phyloP scores from a whole-genome alignment of 2,113 vertebrate genomes.

The Morphnarchus princeps region DNA sequence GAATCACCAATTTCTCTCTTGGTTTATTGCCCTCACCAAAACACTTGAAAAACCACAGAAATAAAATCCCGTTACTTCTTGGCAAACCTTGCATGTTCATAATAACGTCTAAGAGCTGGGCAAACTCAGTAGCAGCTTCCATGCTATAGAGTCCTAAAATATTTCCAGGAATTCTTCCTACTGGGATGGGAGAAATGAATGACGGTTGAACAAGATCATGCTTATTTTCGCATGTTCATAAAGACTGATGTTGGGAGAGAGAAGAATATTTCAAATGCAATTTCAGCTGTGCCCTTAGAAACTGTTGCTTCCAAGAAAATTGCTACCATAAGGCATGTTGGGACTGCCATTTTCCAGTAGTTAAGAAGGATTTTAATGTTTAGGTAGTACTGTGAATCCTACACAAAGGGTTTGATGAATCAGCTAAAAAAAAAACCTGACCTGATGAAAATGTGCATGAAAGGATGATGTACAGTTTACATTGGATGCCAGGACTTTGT shows the following conservation, averaged over 20 bases:
- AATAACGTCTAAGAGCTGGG: not conserved
- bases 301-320: not conserved
- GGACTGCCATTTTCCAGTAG: not conserved
- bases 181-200: not conserved
- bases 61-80: not conserved
- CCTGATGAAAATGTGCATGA: not conserved
- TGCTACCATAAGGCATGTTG: not conserved
- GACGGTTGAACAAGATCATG: not conserved
- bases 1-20: not conserved
- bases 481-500: not conserved
- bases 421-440: not conserved
- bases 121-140: not conserved
- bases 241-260: not conserved
- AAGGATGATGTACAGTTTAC: not conserved
- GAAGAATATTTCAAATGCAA: not conserved
- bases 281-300: not conserved
- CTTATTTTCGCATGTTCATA: not conserved
- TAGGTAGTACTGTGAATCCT: not conserved
- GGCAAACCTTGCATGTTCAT: not conserved
- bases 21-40: not conserved
- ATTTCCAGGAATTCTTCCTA: not conserved
- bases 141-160: not conserved
- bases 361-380: not conserved
- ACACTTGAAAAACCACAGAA: not conserved
- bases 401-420: not conserved